A percentile compares a stretch with the other conserved stretches of the same genome.
Conservation (phyloP, 2,888 invertebrate genomes). For the Labia minor region DNA sequence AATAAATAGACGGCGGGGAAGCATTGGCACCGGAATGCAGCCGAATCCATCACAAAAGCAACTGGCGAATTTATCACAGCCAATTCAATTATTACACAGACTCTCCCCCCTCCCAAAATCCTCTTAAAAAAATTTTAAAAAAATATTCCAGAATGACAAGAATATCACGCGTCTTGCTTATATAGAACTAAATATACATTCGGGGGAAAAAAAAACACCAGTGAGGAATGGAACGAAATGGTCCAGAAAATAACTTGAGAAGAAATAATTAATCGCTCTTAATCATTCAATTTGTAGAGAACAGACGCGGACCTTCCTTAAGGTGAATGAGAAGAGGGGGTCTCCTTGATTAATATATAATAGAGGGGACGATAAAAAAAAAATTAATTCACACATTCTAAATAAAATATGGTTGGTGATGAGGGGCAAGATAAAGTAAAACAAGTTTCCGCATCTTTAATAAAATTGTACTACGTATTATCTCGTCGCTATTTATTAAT, state of each 20-base stretch:
- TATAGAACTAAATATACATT: too few relatives aligned
- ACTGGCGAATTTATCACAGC: background rate
- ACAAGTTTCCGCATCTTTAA: background rate
- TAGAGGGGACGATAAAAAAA: background rate
- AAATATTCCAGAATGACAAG: too few relatives aligned
- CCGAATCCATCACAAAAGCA: background rate
- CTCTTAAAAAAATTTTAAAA: too few relatives aligned
- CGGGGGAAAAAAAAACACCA: background rate
- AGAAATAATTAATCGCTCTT: background rate
- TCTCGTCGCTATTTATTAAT: too few relatives aligned
- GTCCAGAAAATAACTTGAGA: background rate
- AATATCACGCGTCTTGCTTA: too few relatives aligned
- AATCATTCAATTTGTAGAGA: conserved; percentile 2
- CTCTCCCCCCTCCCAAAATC: too few relatives aligned
- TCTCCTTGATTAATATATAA: conserved; percentile 1
- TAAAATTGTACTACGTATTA: background rate
- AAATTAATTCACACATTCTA: background rate
- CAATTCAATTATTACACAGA: background rate
- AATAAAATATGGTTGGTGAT: background rate
- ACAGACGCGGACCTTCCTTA: background rate
- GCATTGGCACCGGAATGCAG: background rate
- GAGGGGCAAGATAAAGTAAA: background rate
- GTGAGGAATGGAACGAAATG: background rate
- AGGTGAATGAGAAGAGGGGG: background rate
- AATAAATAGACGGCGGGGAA: too few relatives aligned